Evolutionary conservation across 2,797 vertebrate species (phyloP), one percentile per base, ranked within the genome.

Genomic region (Melanotaenia nigrans): DNA sequence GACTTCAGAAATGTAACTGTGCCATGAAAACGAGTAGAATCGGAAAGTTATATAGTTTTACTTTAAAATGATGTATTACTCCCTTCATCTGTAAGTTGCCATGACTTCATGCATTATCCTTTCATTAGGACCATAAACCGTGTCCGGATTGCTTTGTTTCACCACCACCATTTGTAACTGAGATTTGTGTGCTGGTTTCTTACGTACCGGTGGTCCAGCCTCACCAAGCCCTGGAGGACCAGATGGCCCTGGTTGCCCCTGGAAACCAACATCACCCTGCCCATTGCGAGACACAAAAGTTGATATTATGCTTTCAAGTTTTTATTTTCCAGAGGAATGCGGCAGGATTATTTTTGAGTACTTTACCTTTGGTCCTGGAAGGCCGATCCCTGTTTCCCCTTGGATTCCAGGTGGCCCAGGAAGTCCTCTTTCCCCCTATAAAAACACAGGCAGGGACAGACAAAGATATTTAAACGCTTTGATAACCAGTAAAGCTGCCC

Each of bases 371-470:
- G 94, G 90, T 78, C 96, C 96, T 51, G 92, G 94, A 71, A 96
- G 88, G 83, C 96, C 96, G 60, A 95, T 91, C 87, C 96, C 96
- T 68, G 93, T 95, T 87, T 97, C 96, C 73, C 96, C 96, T 93
- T 95, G 95, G 68, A 96, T 90, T 83, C 96, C 96, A 86, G 95
- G 90, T 83, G 93, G 95, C 18, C 96, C 96, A 65, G 92, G 63
- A 89, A 95, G 91, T 81, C 96, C 96, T 92, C 96, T 91, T 83
- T 96, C 96, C 35, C 96, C 96, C 96, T 97, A 78, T 85, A 85
- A 78, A 30, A 90, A 90, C 68, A 77, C 25, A 73, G 53, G 18
- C 22, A 69, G 32, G 42, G 63, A 80, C 35, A 85, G 32, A 84
- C 59, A 32, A 28, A 64, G 4, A 73, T 1, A 30, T 30, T 65